Base-by-base conservation (phyloP, 2,888 invertebrate species). In the Theretra japonica region DNA sequence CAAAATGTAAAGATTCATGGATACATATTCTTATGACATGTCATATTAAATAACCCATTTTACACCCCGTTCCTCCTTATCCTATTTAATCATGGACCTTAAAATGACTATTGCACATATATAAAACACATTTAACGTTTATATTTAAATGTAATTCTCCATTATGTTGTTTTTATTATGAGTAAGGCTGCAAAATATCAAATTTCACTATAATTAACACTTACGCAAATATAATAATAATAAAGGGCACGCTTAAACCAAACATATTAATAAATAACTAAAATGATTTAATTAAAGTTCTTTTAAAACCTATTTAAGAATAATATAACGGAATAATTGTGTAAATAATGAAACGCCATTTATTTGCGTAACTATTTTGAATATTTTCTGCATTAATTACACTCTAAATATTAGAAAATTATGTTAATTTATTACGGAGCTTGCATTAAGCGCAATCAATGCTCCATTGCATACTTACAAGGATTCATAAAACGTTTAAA, bases 401-500 rank as follows among this genome's bases (percentile, higher is more conserved):
- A 8, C 15, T n/a, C 33, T 23, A 65, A 23, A 23, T 65, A 62
- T 48, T 65, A 48, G 23, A 65, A 65, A 65, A 65, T 21, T 65
- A 48, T 65, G 65, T 65, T 41, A 65, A 65, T 62, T 62, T 4
- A 65, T 65, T 65, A 17, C 23, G 23, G 23, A 15, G 33, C 65
- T 17, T 48, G 41, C 41, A 48, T 41, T 65, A 23, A 65, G 33
- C 15, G 33, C 56, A 69, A 71, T 50, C 19, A 60, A 59, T 70
- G 59, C 50, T 28, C n/a, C 41, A 6, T 8, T 23, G 17, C 17
- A 23, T 65, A 65, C 41, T 53, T 48, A 70, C n/a, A 28, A 73
- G 56, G 58, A 75, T 68, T 70, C 68, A 78, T 83, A 79, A 83
- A 83, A 75, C 76, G 74, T 75, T 75, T 60, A 75, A 80, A 76